Base-by-base conservation (phyloP, 2,888 invertebrate species). In the Stenotaenia linearis region DNA sequence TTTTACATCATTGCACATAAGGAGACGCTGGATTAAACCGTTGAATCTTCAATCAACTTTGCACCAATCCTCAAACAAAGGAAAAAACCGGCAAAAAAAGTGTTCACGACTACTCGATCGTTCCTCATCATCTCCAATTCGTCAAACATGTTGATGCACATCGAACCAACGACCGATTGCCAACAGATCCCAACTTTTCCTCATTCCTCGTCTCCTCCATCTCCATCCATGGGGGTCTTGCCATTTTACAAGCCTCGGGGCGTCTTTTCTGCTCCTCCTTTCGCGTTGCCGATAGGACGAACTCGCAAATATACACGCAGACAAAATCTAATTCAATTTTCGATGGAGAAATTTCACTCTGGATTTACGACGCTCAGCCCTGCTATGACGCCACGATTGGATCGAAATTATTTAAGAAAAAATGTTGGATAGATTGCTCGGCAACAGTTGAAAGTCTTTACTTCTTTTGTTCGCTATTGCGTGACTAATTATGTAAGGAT, bases 281-380 rank as follows among this genome's bases (percentile, higher is more conserved):
- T 69, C 28, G 10, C 69, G 10, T 28, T 28, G 25, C 12, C 69
- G 69, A 69, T 69, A 28, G 69, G 12, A 69, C 69, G 69, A 69
- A 28, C 69, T 69, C 69, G 28, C 69, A 69, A 69, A 69, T 69
- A 69, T 69, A 69, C 69, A 69, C 69, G 69, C 69, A 28, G 69
- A 69, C 69, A 69, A 28, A 69, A 69, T 69, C 69, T 69, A 69
- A 69, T 69, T 69, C 69, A 69, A 69, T 69, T 69, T 69, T 69
- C 69, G 69, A 69, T 69, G 28, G 28, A 69, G 69, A 69, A 69
- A 69, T 69, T 69, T 69, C 69, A 69, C 69, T 69, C 69, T 69
- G 69, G 69, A 69, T 69, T 69, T 69, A 69, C 69, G 69, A 69
- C 69, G 25, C 61, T 61, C 23, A 61, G 61, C 25, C 69, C 69